Evolutionary conservation across 2,113 vertebrate species (phyloP), one percentile per base, ranked within the genome.

Genomic region (Balaeniceps rex): DNA sequence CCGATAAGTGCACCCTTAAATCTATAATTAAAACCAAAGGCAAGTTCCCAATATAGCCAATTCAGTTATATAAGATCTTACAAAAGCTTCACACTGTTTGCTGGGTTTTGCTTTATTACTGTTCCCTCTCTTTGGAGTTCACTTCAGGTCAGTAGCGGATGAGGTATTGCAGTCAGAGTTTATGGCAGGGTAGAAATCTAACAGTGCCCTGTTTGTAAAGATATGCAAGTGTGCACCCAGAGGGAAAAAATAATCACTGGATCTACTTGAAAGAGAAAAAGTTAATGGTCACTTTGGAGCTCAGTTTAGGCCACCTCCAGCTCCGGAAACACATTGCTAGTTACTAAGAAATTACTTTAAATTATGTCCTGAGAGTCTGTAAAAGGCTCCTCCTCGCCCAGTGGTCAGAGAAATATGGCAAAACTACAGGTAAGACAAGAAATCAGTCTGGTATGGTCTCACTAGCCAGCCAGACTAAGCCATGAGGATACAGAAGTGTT

Each of bases 11-110:
- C 93, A 70, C 92, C 96, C 49, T 65, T 95, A 92, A 96, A 94
- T 95, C 96, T 97, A 97, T 95, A 94, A 97, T 95, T 87, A 95
- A 97, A 96, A 94, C 92, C 87, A 87, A 93, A 87, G 66, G 76
- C 93, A 96, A 95, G 90, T 93, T 97, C 97, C 92, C 89, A 92
- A 95, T 96, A 95, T 91, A 96, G 95, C 93, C 75, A 88, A 91
- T 89, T 95, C 49, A 64, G 93, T 96, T 96, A 97, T 64, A 55
- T 97, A 96, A 96, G 97, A 90, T 93, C 86, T 52, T 68, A 90
- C 84, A 84, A 97, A 97, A 93, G 93, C 90, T 58, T 94, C 91
- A 94, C 71, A 60, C 87, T 80, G 75, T 90, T 91, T 94, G 90
- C 96, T 94, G 63, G 82, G 90, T 74, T 96, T 87, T n/a, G 52